Conservation (phyloP, 2,888 invertebrate genomes). For the Sipha maydis region DNA sequence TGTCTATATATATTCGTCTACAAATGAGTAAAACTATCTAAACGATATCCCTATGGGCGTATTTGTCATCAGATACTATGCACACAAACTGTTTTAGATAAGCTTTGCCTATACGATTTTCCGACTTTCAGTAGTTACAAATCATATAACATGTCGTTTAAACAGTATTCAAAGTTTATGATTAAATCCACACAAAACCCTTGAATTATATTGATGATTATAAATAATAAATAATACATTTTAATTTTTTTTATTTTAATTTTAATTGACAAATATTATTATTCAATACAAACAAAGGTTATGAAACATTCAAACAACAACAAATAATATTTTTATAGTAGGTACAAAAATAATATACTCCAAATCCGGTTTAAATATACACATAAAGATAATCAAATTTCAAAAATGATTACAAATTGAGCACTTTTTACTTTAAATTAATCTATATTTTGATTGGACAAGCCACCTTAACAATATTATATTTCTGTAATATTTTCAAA, state of each 20-base stretch:
- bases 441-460: too few species aligned
- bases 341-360: too few species aligned
- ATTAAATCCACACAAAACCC: slow-evolving; percentile 23
- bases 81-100: slow-evolving; percentile 47
- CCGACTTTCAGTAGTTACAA: slow-evolving; percentile 52
- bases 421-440: too few species aligned
- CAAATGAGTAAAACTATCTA: slow-evolving; percentile 40
- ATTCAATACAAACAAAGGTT: not conserved
- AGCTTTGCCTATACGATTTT: slow-evolving; percentile 50
- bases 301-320: too few species aligned
- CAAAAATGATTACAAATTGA: too few species aligned
- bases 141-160: slow-evolving; percentile 38
- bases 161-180: slow-evolving; percentile 33
- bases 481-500: too few species aligned
- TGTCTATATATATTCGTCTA: slow-evolving; percentile 24
- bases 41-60: slow-evolving; percentile 45
- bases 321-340: too few species aligned
- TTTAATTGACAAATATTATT: not conserved
- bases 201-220: slow-evolving; percentile 16
- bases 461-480: too few species aligned
- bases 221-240: not conserved
- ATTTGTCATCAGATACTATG: slow-evolving; percentile 51
- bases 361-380: too few species aligned
- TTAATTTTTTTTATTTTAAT: not conserved
- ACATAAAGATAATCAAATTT: too few species aligned